Base-by-base conservation (phyloP, 1,140 invertebrate genomes). In the Pseudomyrmex cubaensis region DNA sequence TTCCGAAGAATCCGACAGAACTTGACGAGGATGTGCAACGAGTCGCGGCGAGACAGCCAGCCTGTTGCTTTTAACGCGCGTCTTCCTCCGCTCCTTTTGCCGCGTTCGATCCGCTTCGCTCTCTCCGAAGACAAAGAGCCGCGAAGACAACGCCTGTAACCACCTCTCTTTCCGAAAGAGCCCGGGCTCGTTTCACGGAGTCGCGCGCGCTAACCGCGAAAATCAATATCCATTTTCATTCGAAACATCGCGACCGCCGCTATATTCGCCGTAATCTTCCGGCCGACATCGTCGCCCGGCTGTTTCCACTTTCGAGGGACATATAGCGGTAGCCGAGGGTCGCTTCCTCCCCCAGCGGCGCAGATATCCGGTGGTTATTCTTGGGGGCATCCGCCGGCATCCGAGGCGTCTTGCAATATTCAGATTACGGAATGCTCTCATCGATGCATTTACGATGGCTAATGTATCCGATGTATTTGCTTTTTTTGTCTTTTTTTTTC, bases 141-240 rank as follows among this genome's bases (percentile, higher is more conserved):
- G 20, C 35, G 64, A 77, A 57, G 76, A 72, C 76, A 78, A 78
- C 76, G 44, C 35, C 13, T 48, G 52, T 59, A 54, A 35, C 35
- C 35, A 35, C 5, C 35, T 17, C 64, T 59, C 22, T 80, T 80
- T 52, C n/a, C 9, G 9, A 25, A 25, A 59, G 20, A 59, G 44
- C 50, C 50, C 35, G 5, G 50, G 54, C 20, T 69, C 20, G 52
- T 69, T 78, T 78, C 35, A 10, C 57, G n/a, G 57, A 9, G 57
- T 9, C n/a, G 57, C 57, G 57, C 13, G 62, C 25, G 74, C 50
- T 1, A 20, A 48, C 10, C n/a, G 72, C 76, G 76, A 80, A 80
- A 80, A 80, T 80, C 76, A 80, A 80, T 80, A 80, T 72, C 76
- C 66, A 80, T 80, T 80, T 80, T 66, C 66, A 69, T 70, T 78